A percentile compares a stretch with the other conserved stretches of the same genome.
phyloP scores from a whole-genome alignment of 1,140 invertebrate species.

The Holotrichia oblita region DNA sequence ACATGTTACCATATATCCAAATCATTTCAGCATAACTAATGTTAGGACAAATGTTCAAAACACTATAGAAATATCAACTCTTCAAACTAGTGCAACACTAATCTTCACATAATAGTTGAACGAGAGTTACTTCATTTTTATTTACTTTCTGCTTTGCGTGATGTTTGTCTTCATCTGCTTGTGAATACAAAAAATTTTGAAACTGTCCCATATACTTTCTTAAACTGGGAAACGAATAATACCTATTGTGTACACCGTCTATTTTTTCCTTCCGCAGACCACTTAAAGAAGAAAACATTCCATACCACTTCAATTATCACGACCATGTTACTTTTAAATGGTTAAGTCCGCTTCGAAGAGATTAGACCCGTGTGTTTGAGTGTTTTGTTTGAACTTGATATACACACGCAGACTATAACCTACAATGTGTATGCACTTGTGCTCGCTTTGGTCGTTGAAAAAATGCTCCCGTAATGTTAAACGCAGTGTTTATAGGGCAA shows the following conservation, averaged over 20 bases:
- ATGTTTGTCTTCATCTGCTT: not conserved
- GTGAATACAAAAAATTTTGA: not conserved
- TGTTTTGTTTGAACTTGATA: conserved; percentile 23
- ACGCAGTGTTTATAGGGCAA: not conserved
- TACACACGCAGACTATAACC: not conserved
- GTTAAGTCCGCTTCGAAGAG: conserved; percentile 26
- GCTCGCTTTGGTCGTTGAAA: conserved; percentile 15
- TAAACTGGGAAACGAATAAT: conserved; percentile 2
- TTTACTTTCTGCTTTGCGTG: not conserved
- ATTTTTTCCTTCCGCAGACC: conserved; percentile 25
- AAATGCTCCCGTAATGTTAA: conserved; percentile 33
- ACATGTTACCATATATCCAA: too few species aligned
- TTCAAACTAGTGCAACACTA: too few species aligned
- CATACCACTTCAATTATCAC: conserved; percentile 30
- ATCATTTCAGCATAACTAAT: too few species aligned
- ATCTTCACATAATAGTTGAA: not conserved
- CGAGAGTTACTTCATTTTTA: not conserved
- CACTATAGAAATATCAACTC: too few species aligned
- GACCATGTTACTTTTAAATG: conserved; percentile 25
- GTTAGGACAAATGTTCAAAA: too few species aligned
- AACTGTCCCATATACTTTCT: not conserved
- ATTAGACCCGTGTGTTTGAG: conserved; percentile 16
- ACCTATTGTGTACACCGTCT: not conserved
- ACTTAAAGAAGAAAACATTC: conserved; percentile 35
- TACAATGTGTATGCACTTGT: not conserved